phyloP scores from a whole-genome alignment of 2,113 vertebrate genomes.

The Osmerus mordax region DNA sequence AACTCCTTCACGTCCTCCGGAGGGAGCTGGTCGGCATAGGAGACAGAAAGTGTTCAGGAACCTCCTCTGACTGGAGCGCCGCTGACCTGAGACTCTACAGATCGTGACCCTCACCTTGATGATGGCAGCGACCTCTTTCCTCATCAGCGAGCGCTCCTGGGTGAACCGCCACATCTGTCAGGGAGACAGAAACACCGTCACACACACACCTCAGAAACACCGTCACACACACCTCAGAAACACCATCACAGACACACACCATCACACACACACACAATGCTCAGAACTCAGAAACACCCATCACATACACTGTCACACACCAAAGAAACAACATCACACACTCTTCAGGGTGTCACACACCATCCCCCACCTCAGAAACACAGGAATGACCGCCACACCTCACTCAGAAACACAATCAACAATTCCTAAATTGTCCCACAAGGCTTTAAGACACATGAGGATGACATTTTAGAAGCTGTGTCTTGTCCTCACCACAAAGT shows the following conservation, averaged over 20 bases:
- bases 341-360: no score
- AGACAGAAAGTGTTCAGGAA: not conserved
- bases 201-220: no score
- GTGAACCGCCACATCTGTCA: slow-evolving; percentile 97
- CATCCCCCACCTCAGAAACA: not conserved
- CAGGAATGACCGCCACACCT: not conserved
- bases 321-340: no score
- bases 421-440: not conserved
- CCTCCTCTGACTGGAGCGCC: not conserved
- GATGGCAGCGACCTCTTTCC: slow-evolving; percentile 85
- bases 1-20: slow-evolving; percentile 98
- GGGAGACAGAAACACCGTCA: not conserved
- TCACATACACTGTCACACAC: no score
- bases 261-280: no score
- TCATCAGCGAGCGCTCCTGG: slow-evolving; percentile 85
- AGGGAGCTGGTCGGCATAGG: slow-evolving; percentile 76
- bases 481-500: slow-evolving; percentile 88
- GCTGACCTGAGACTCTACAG: not conserved
- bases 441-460: not conserved
- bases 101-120: slow-evolving; percentile 80
- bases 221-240: no score
- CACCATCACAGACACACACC: no score
- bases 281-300: no score
- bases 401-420: not conserved
- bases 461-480: not conserved